Conservation (phyloP, 2,888 invertebrate genomes). For the Ceraclea dissimilis region DNA sequence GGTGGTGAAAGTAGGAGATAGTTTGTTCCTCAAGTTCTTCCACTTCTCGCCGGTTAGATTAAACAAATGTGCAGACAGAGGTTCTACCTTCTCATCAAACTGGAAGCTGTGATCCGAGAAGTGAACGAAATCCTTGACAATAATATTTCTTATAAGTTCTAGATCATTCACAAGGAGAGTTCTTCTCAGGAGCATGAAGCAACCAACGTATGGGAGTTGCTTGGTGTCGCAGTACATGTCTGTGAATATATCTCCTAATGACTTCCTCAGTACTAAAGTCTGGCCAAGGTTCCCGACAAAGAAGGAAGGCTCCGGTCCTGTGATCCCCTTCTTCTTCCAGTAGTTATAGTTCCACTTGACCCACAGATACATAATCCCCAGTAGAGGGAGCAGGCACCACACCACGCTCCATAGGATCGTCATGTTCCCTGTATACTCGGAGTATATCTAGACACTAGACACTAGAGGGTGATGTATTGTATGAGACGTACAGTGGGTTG, state of each 20-base stretch:
- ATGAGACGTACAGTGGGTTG: too few species aligned
- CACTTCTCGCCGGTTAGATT: constrained; percentile 42
- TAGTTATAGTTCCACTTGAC: not conserved
- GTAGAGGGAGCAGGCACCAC: too few species aligned
- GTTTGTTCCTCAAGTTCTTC: constrained; percentile 44
- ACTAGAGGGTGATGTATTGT: too few species aligned
- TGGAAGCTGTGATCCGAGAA: constrained; percentile 34
- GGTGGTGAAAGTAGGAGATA: constrained; percentile 52
- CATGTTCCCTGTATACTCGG: too few species aligned
- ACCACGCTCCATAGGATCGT: too few species aligned
- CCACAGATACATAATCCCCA: not conserved
- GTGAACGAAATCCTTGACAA: constrained; percentile 33
- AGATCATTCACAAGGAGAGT: constrained; percentile 32
- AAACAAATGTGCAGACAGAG: constrained; percentile 43
- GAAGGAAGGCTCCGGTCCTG: not conserved
- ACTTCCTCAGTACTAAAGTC: not conserved
- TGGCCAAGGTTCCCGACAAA: not conserved
- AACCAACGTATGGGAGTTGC: constrained; percentile 28
- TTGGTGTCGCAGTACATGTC: constrained; percentile 7
- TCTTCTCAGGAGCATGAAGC: constrained; percentile 30
- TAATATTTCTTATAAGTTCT: constrained; percentile 30
- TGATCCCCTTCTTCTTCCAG: not conserved
- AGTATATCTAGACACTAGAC: too few species aligned
- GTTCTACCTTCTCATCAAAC: constrained; percentile 43
- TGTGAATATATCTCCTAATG: not conserved